Base-by-base conservation (phyloP, 2,113 vertebrate genomes). In the Parus major region DNA sequence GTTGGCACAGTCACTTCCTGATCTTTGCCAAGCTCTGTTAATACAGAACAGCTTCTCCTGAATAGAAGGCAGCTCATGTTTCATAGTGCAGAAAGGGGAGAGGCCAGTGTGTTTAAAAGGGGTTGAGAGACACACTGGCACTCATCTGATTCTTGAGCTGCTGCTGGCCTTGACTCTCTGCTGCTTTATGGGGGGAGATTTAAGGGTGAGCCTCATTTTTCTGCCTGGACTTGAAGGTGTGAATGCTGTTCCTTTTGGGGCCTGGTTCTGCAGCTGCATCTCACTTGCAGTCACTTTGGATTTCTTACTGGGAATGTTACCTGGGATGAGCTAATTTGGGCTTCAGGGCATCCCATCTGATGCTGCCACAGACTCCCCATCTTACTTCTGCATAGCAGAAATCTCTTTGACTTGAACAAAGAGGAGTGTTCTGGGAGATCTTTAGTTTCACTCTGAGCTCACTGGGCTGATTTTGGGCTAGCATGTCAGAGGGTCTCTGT, bases 11-110 rank as follows among this genome's bases (percentile, higher is more conserved):
- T 64, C 60, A 29, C 28, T 55, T 80, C 23, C 60, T 10, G 5
- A 39, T 92, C 90, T 87, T 89, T 94, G 97, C 97, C 97, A 98
- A 95, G 61, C 85, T 91, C 89, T 70, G 87, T 94, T 96, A 92
- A 88, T 88, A 73, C 88, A 92, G 90, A 82, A 77, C 5, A 66
- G 3, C 27, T 65, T 35, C 65, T 85, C 60, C 65, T 83, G 78
- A 75, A 92, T 65, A 75, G 92, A 55, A 92, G 90, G 61, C 88
- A 49, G 20, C 66, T 87, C 72, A 15, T 50, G 63, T 68, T 61
- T 42, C 64, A 24, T 50, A 72, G 71, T 46, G 56, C n/a, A 66
- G 82, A 79, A 85, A 36, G 41, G 60, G 82, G 75, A 82, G 57
- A 87, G 72, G 79, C 55, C 29, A 66, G 9, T 35, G 80, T 49